Evolutionary conservation across 2,797 vertebrate species (phyloP).

Genomic region (Phrynocephalus forsythii): DNA sequence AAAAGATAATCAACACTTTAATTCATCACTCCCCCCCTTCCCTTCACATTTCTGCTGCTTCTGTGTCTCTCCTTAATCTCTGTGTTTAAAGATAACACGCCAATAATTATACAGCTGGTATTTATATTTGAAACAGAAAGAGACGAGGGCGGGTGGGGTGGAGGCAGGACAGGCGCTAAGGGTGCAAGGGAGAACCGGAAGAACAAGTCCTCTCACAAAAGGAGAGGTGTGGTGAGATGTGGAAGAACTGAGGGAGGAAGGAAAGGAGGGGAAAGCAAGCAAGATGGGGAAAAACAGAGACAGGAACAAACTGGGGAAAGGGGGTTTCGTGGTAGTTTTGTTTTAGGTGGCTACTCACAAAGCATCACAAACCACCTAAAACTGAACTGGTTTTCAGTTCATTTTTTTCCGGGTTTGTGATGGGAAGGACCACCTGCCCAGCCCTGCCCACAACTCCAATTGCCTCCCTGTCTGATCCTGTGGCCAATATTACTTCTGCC

Average conservation of each 20-base stretch:
- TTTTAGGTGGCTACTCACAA: too few relatives aligned
- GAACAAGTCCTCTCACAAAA: constrained; percentile 70
- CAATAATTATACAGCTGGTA: constrained; percentile 71
- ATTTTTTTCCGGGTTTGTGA: too few relatives aligned
- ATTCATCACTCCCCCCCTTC: constrained; percentile 43
- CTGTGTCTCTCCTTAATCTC: constrained; percentile 59
- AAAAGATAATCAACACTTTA: constrained; percentile 47
- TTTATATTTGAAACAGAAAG: constrained; percentile 72
- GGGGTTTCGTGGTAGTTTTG: too few relatives aligned
- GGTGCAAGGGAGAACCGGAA: constrained; percentile 76
- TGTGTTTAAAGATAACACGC: constrained; percentile 69
- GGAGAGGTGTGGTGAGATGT: background rate
- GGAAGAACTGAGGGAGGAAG: constrained; percentile 18
- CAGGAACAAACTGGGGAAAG: too few relatives aligned
- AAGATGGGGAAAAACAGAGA: constrained; percentile 23
- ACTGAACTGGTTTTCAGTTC: too few relatives aligned
- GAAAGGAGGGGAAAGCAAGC: constrained; percentile 33
- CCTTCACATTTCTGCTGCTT: constrained; percentile 23
- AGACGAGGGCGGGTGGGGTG: background rate
- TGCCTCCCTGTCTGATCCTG: too few relatives aligned
- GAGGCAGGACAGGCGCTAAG: background rate
- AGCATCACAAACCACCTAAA: too few relatives aligned
- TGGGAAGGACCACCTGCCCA: too few relatives aligned
- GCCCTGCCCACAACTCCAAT: too few relatives aligned
- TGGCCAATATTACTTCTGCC: too few relatives aligned